phyloP scores from a whole-genome alignment of 2,888 invertebrate genomes.

The Vanessa cardui region DNA sequence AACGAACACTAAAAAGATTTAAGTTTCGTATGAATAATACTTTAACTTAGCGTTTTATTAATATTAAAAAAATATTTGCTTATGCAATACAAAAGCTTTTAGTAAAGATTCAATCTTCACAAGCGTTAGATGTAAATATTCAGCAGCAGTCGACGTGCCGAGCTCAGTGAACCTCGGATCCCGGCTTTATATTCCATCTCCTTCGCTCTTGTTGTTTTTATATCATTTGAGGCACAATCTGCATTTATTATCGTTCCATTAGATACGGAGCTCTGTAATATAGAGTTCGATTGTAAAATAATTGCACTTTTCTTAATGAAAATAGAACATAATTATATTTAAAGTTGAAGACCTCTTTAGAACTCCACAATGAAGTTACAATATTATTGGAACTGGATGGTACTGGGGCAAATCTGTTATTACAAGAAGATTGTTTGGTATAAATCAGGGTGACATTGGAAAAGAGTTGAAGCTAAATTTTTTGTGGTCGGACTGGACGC shows the following conservation, averaged over 20 bases:
- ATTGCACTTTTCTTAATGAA: slow-evolving; percentile 3
- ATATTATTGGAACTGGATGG: no score
- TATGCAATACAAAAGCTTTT: background rate
- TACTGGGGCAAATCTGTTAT: no score
- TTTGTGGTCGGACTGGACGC: no score
- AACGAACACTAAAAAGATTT: no score
- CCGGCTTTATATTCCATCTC: slow-evolving; percentile 7
- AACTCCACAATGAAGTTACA: no score
- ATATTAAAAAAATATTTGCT: background rate
- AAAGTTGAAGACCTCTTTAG: background rate
- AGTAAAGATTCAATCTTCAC: slow-evolving; percentile 8
- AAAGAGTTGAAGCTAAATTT: no score
- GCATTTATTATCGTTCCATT: slow-evolving; percentile 13
- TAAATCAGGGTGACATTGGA: no score
- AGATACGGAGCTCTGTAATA: background rate
- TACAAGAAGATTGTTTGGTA: no score
- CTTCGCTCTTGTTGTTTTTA: slow-evolving; percentile 6
- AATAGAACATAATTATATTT: background rate
- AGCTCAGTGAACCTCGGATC: background rate
- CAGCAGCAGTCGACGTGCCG: slow-evolving; percentile 1
- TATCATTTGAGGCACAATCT: slow-evolving; percentile 2
- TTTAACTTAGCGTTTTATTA: background rate
- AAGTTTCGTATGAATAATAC: no score
- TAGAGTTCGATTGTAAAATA: background rate
- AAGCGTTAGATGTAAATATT: slow-evolving; percentile 7